A percentile compares a stretch with the other conserved stretches of the same genome.
These are phyloP conservation scores for Scaptomyza reducta DNA, from an alignment of 2,888 invertebrate species.

Conservation along the genomic window DNA sequence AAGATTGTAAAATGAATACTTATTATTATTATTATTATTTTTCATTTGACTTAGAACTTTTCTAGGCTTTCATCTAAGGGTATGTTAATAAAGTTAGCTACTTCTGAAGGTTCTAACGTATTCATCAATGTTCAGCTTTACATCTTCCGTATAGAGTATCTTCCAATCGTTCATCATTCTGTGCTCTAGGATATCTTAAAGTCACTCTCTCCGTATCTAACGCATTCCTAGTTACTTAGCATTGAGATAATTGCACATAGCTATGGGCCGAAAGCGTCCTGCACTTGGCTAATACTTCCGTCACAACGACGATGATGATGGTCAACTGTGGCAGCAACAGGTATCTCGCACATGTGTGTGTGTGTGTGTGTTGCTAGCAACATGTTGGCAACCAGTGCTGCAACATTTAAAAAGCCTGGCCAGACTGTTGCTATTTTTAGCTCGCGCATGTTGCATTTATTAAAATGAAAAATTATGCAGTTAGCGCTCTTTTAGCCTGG, in stretches of 20 bases:
- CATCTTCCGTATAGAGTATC: too few species aligned
- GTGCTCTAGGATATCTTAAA: conserved; percentile 1
- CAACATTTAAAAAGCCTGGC: conserved; percentile 65
- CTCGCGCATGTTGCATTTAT: conserved; percentile 62
- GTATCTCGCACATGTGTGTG: conserved; percentile 1
- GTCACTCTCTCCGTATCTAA: neutral
- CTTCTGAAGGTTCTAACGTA: too few species aligned
- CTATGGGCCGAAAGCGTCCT: conserved; percentile 47
- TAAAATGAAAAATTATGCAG: conserved; percentile 75
- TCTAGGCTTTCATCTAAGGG: too few species aligned
- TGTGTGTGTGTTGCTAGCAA: conserved; percentile 53
- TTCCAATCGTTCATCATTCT: neutral
- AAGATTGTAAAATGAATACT: too few species aligned
- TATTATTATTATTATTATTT: too few species aligned
- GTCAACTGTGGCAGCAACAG: conserved; percentile 16
- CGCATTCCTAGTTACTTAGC: conserved; percentile 27
- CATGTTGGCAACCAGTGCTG: conserved; percentile 65
- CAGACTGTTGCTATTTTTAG: conserved; percentile 64
- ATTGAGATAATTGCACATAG: conserved; percentile 58
- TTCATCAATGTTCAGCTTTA: too few species aligned
- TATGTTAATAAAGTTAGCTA: too few species aligned
- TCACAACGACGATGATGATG: conserved; percentile 30
- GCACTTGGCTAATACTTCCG: conserved; percentile 67
- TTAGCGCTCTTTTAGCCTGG: conserved; percentile 22
- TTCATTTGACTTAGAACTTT: too few species aligned